Conservation (phyloP, 2,797 vertebrate genomes). For the Momotus momota region DNA sequence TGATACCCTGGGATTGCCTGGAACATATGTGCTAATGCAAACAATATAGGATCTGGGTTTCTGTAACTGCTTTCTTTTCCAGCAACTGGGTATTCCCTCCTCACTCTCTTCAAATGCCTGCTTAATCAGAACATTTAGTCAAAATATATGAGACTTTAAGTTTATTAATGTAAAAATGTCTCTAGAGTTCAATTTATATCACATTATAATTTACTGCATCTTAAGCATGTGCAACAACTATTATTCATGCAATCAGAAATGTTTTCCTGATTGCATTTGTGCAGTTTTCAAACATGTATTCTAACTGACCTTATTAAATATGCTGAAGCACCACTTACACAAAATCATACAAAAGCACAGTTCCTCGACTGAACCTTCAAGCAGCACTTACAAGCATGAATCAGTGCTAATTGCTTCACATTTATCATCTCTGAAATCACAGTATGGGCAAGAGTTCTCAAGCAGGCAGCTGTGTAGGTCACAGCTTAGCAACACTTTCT, state of each 20-base stretch:
- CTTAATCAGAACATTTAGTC: constrained; percentile 63
- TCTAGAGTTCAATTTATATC: constrained; percentile 69
- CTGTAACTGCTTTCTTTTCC: neutral
- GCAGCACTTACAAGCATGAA: constrained; percentile 53
- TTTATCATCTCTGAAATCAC: constrained; percentile 37
- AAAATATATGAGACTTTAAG: constrained; percentile 55
- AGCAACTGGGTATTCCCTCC: neutral
- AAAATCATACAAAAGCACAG: constrained; percentile 64
- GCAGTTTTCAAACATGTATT: constrained; percentile 79
- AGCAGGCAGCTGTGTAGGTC: constrained; percentile 18
- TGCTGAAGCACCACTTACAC: constrained; percentile 64
- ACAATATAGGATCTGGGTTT: neutral
- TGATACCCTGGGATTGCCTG: no score
- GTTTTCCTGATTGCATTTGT: constrained; percentile 77
- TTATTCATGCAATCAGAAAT: constrained; percentile 80
- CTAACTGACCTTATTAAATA: constrained; percentile 79
- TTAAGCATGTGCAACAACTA: constrained; percentile 71
- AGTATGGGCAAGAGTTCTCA: neutral
- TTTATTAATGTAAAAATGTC: constrained; percentile 71
- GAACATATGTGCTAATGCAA: neutral
- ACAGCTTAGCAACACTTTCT: neutral
- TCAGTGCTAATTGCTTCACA: constrained; percentile 51
- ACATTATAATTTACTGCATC: constrained; percentile 71
- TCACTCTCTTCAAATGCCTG: constrained; percentile 7
- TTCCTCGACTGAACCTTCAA: constrained; percentile 47